Base-by-base conservation (phyloP, 2,797 vertebrate species). In the Tokudaia muenninki region DNA sequence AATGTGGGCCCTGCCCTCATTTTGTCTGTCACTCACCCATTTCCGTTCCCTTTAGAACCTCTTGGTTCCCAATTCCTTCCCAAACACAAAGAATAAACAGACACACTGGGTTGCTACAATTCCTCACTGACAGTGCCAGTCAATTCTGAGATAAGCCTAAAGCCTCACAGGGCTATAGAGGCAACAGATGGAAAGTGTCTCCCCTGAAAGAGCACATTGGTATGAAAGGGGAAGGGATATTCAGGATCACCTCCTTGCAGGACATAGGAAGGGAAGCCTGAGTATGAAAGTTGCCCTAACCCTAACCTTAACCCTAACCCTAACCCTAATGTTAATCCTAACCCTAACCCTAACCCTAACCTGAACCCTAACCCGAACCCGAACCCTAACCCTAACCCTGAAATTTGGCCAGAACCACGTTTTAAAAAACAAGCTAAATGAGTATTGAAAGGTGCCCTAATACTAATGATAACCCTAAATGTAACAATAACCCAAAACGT, bases 71-170 rank as follows among this genome's bases (percentile, higher is more conserved):
- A 44, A 44, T 63, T 31, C 57, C 57, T 61, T 83, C 19, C 14
- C 0, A 57, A 29, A 57, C 1, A 29, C 1, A 5, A 47, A 37
- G 1, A 2, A 26, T n/a, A 16, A 31, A 63, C 29, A 31, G 72
- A 37, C 41, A 17, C 12, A 1, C 1, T 0, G 9, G 34, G 21
- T 74, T 21, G n/a, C 26, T 37, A 24, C 72, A 29, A 41, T 14
- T 55, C 37, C 57, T 87, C 19, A 26, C 22, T 37, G 3, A 8
- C 11, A 79, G n/a, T 13, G 6, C 19, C 77, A 37, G 63, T 50
- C 77, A 41, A 37, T 21, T 86, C 65, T 52, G 0, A 11, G 55
- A 37, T 12, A 21, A 90, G 19, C 41, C 14, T 6, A 37, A 86
- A 7, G 9, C 3, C 63, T 84, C 63, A 65, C 3, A 22, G 57